Percentiles rank a stretch among this genome's conserved stretches.
Evolutionary conservation across 1,140 invertebrate species (phyloP).

Genomic region (Brachionus sp.): DNA sequence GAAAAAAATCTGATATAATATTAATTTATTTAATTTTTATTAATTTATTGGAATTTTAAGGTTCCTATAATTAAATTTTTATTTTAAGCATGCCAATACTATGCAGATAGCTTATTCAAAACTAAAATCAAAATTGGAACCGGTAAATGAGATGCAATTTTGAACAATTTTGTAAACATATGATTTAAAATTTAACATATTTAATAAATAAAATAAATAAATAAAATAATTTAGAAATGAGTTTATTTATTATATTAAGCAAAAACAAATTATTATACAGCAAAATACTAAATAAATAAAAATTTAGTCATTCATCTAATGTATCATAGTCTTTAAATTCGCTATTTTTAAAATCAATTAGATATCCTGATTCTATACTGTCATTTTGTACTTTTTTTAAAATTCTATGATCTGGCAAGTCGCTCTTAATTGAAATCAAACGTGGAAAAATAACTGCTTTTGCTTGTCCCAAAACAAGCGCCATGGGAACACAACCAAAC

Average conservation of each 20-base stretch:
- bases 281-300: not conserved
- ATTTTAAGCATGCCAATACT: not conserved
- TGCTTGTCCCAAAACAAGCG: slow-evolving; percentile 6
- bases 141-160: not conserved
- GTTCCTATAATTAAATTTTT: not conserved
- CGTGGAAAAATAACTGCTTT: slow-evolving; percentile 20
- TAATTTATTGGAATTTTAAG: too few relatives aligned
- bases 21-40: too few relatives aligned
- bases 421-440: not conserved
- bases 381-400: not conserved
- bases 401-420: not conserved
- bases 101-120: not conserved
- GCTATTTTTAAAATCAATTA: not conserved
- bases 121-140: slow-evolving; percentile 9
- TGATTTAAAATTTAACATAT: not conserved
- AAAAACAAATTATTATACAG: not conserved
- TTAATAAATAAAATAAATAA: not conserved
- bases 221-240: not conserved
- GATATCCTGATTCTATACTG: not conserved
- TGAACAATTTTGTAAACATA: not conserved
- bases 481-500: slow-evolving; percentile 31
- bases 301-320: not conserved
- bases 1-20: too few relatives aligned
- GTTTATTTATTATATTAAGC: not conserved
- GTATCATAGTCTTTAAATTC: not conserved